Evolutionary conservation across 2,888 invertebrate genomes (phyloP).

Genomic region (Uropetala carovei): DNA sequence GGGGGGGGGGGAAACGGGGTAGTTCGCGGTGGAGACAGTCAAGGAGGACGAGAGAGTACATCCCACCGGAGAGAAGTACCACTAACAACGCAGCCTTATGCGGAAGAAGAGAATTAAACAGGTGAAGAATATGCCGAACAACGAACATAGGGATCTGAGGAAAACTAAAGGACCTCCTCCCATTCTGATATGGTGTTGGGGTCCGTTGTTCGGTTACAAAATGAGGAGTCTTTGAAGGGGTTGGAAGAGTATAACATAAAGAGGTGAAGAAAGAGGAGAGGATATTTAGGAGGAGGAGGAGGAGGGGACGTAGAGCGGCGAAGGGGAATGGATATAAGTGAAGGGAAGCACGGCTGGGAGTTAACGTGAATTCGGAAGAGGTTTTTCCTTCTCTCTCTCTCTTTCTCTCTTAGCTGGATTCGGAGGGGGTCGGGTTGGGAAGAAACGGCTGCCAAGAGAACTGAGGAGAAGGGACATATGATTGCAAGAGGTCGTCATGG

Average conservation of each 20-base stretch:
- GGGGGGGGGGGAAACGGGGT: background rate
- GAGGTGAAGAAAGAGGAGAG: background rate
- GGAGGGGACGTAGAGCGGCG: background rate
- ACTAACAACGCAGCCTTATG: background rate
- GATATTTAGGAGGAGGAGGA: too few relatives aligned
- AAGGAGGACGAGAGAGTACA: background rate
- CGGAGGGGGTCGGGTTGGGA: background rate
- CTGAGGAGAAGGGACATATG: background rate
- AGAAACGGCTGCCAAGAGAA: background rate
- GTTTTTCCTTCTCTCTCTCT: background rate
- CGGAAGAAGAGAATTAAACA: background rate
- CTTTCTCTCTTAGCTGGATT: background rate
- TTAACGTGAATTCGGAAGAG: background rate
- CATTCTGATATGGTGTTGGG: background rate
- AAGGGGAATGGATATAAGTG: background rate
- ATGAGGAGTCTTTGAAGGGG: background rate
- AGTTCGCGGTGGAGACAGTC: background rate
- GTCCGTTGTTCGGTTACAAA: background rate
- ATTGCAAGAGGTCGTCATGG: background rate
- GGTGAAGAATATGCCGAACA: constrained; percentile 1
- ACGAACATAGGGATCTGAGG: background rate
- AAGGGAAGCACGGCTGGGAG: background rate
- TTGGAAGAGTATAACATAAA: too few relatives aligned
- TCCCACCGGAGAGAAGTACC: background rate
- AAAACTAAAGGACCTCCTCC: background rate